These are phyloP conservation scores for Pluvianellus socialis DNA, from an alignment of 2,113 vertebrate genomes.

Conservation along the genomic window DNA sequence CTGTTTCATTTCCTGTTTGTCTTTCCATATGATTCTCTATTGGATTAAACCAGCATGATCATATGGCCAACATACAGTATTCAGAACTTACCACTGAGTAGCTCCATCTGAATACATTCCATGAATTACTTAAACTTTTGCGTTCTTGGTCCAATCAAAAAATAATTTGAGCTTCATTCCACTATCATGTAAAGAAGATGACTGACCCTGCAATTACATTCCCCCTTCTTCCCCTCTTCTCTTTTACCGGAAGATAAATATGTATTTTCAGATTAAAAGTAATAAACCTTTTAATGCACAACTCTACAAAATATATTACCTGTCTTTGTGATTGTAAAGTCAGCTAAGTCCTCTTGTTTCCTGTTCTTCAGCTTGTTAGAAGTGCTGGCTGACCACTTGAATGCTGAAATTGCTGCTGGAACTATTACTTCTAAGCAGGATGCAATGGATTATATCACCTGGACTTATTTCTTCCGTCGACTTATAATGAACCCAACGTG, in stretches of 20 bases:
- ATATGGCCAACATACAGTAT: constrained; percentile 59
- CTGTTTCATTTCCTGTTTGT: constrained; percentile 62
- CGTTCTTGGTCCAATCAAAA: constrained; percentile 33
- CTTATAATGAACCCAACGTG: constrained; percentile 99
- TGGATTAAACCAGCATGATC: constrained; percentile 35
- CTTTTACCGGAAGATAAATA: neutral
- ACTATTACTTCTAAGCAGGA: constrained; percentile 97
- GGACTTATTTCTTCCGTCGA: constrained; percentile 97
- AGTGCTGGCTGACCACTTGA: constrained; percentile 94
- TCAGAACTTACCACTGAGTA: constrained; percentile 24
- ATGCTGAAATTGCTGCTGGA: constrained; percentile 94
- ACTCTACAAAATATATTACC: constrained; percentile 2
- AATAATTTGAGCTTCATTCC: constrained; percentile 31
- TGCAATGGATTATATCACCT: constrained; percentile 98
- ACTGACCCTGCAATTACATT: constrained; percentile 29
- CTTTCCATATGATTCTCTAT: constrained; percentile 22
- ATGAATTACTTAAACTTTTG: neutral
- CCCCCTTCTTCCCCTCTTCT: neutral
- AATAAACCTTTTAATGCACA: constrained; percentile 31
- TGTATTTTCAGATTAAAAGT: constrained; percentile 43
- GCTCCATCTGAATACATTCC: constrained; percentile 21
- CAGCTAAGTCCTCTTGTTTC: constrained; percentile 10
- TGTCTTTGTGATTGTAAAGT: constrained; percentile 12
- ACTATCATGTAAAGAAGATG: constrained; percentile 21
- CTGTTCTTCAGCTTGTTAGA: constrained; percentile 83